Percentiles rank a stretch among this genome's conserved stretches.
Conservation (phyloP, 2,797 vertebrate genomes). For the Smutsia gigantea region DNA sequence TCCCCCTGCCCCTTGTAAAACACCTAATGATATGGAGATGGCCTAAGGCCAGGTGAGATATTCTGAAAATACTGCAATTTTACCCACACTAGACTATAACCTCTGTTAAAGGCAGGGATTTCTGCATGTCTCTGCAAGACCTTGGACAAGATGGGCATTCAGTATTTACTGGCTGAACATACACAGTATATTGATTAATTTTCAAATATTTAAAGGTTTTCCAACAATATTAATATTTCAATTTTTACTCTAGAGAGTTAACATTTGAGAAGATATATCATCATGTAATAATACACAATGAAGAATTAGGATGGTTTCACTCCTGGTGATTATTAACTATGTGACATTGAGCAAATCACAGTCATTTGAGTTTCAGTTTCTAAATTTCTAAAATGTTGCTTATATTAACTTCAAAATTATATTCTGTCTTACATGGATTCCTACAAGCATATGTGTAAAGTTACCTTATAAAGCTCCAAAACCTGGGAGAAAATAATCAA, state of each 20-base stretch:
- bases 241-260: not conserved
- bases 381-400: not conserved
- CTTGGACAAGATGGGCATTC: not conserved
- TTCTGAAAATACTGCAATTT: too few species aligned
- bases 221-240: not conserved
- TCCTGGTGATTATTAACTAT: not conserved
- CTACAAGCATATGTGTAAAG: not conserved
- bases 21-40: too few species aligned
- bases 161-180: not conserved
- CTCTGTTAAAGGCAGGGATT: not conserved
- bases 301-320: not conserved
- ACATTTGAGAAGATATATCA: not conserved
- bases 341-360: not conserved
- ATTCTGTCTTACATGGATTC: not conserved
- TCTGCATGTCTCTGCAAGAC: not conserved
- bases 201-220: not conserved
- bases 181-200: not conserved
- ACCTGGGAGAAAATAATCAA: not conserved
- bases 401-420: not conserved
- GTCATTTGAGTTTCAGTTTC: not conserved
- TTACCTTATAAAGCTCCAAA: not conserved
- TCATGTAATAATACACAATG: not conserved
- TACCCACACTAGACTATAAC: not conserved
- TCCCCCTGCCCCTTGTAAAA: too few species aligned
- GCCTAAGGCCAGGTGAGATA: too few species aligned